Base-by-base conservation (phyloP, 2,797 vertebrate species). In the Bradypus variegatus region DNA sequence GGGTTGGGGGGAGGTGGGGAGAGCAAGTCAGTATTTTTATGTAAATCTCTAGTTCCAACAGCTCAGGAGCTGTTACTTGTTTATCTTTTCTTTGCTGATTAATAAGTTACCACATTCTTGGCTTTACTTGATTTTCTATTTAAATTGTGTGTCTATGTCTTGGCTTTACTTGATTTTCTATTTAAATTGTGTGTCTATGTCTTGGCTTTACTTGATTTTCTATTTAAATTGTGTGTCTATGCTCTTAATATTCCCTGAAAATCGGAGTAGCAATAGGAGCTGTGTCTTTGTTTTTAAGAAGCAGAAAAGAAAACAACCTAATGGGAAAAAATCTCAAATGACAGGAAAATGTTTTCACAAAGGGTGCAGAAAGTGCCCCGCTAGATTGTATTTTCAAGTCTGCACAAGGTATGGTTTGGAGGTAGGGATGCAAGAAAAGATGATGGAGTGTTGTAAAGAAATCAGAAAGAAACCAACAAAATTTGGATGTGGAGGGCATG, bases 111-210 rank as follows among this genome's bases (percentile, higher is more conserved):
- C 36, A n/a, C 36, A 53, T 45, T 80, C 58, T 48, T 12, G n/a
- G n/a, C n/a, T n/a, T n/a, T n/a, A n/a, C 91, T 90, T 93, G 83
- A 78, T 75, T 93, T 93, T 91, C 77, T 85, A 10, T 87, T 79
- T 95, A 85, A 92, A 64, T 60, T 55, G 4, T 55, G 31, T 84
- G 65, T 27, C 41, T 92, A 50, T 92, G 77, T n/a, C n/a, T 58
- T 91, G 69, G 31, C n/a, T 86, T 48, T 12, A n/a, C 91, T 90
- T 93, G 83, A 78, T 75, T 93, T 93, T 91, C 77, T 85, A 10
- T 87, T 79, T 95, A 82, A 92, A 58, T 60, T 55, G 4, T 55
- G 31, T 85, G 65, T 27, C 41, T 92, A 50, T 92, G 77, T 45
- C 41, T 58, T 91, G 69, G 31, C n/a, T 86, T 48, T 12, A n/a